phyloP scores from a whole-genome alignment of 2,113 vertebrate genomes.

The Octodon degus region DNA sequence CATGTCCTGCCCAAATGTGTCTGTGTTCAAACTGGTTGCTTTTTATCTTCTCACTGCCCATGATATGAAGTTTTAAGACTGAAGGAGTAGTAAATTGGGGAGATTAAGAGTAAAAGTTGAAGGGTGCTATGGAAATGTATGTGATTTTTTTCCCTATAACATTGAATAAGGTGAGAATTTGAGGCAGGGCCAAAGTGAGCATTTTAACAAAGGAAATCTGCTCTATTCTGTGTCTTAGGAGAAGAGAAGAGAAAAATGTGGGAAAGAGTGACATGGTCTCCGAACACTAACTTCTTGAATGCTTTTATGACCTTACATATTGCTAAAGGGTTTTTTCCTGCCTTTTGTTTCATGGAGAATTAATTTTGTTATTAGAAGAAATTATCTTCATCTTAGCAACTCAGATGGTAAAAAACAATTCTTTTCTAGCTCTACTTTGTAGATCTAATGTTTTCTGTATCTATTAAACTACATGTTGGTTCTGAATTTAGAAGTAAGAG shows the following conservation, averaged over 20 bases:
- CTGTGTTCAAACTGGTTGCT: background rate
- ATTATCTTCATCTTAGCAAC: background rate
- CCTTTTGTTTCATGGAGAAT: background rate
- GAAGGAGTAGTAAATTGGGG: background rate
- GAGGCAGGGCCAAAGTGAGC: background rate
- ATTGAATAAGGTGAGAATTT: background rate
- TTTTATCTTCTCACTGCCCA: background rate
- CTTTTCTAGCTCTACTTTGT: background rate
- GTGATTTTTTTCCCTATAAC: background rate
- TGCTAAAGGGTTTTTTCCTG: background rate
- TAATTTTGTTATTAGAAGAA: background rate
- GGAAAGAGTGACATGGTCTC: background rate
- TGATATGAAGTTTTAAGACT: slow-evolving; percentile 17
- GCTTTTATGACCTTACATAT: background rate
- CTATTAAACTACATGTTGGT: background rate
- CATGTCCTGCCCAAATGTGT: background rate
- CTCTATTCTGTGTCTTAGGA: background rate
- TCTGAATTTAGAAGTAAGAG: background rate
- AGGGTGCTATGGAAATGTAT: background rate
- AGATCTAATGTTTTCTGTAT: background rate
- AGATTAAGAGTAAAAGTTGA: background rate
- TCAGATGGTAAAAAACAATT: background rate
- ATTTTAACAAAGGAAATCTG: background rate
- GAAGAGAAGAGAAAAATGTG: background rate
- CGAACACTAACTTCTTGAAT: no score